Evolutionary conservation across 2,113 vertebrate genomes (phyloP).

Genomic region (Ondatra zibethicus): DNA sequence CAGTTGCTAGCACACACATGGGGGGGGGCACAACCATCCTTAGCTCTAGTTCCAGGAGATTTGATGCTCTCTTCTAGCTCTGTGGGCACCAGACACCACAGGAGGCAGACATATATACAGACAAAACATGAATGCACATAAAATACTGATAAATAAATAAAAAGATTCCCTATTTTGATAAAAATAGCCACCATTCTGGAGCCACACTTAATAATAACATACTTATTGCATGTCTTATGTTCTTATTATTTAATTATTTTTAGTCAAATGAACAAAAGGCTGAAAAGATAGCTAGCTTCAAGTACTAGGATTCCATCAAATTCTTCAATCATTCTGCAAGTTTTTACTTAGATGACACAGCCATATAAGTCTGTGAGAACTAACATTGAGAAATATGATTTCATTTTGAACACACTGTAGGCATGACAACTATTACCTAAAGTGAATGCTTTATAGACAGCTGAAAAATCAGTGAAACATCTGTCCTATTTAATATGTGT

Average conservation of each 20-base stretch:
- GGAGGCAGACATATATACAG: neutral
- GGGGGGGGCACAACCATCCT: neutral
- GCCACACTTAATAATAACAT: neutral
- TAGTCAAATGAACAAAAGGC: neutral
- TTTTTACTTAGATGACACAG: neutral
- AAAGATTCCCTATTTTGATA: neutral
- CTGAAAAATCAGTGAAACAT: neutral
- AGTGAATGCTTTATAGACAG: neutral
- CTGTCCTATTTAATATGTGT: neutral
- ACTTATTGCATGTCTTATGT: neutral
- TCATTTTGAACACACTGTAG: neutral
- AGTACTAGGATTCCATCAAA: neutral
- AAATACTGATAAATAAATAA: neutral
- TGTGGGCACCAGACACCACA: neutral
- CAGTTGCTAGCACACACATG: neutral
- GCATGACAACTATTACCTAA: neutral
- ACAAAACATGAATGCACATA: neutral
- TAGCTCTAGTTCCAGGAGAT: neutral
- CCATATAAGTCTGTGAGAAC: neutral
- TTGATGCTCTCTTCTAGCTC: neutral
- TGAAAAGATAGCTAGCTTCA: constrained; percentile 37
- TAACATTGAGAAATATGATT: neutral
- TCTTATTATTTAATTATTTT: neutral
- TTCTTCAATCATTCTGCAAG: neutral
- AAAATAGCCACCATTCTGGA: neutral